These are phyloP conservation scores for Simalia tracyae DNA, from an alignment of 2,797 vertebrate genomes.

Conservation along the genomic window DNA sequence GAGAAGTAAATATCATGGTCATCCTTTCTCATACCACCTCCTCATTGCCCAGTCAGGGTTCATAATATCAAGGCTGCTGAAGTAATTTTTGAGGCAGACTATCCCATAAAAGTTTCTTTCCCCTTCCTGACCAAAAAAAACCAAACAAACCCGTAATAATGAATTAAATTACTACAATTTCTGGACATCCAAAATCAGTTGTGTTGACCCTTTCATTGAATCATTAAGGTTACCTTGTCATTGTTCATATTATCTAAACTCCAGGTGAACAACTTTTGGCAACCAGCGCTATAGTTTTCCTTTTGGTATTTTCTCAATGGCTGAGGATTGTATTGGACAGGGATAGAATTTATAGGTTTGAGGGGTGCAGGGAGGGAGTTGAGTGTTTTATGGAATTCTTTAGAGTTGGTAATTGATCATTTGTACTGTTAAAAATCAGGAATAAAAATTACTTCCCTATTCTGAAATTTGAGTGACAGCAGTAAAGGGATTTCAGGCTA, in stretches of 20 bases:
- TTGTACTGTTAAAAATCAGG: background rate
- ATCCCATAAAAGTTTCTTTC: background rate
- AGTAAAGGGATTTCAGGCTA: too few species aligned
- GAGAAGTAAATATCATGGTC: background rate
- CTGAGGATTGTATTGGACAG: background rate
- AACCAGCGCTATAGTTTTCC: background rate
- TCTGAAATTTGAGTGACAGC: too few species aligned
- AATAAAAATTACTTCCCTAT: too few species aligned
- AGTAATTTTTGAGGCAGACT: background rate
- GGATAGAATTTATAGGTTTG: background rate
- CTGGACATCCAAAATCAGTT: background rate
- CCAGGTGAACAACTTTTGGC: background rate
- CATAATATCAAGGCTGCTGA: background rate
- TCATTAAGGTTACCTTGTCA: background rate
- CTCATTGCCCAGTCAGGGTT: background rate
- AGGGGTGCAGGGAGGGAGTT: too few species aligned
- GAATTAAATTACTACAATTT: background rate
- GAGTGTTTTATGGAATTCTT: background rate
- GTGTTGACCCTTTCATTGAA: background rate
- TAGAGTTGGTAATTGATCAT: background rate
- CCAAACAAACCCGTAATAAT: background rate
- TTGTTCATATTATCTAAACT: background rate
- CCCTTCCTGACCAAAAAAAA: background rate
- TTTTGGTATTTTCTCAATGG: background rate
- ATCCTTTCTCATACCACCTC: background rate